Evolutionary conservation across 2,888 invertebrate species (phyloP), one percentile per base, ranked within the genome.

Genomic region (Adineta ricciae): DNA sequence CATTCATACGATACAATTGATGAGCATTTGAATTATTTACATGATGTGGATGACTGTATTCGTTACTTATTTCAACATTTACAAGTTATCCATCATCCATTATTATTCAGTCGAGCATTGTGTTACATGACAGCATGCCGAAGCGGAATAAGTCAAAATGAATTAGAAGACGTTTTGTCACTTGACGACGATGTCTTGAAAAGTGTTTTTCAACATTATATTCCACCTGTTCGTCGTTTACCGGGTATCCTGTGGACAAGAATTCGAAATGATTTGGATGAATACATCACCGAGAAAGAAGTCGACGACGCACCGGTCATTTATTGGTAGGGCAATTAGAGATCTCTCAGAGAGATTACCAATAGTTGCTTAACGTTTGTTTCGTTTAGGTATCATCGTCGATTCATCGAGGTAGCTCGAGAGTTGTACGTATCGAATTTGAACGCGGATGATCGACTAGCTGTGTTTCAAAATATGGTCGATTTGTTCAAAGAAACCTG

Each of bases 401-500:
- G 85, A 32, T 85, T 85, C 46, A 78, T 85, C 27, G 85, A 85
- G 54, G 85, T 85, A 19, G 50, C 83, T 27, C 38, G 72, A 21
- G 32, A 83, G 19, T 49, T 54, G 16, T 85, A 85, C 46, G 46
- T 83, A 16, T n/a, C 83, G 46, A 50, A 24, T 32, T 54, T 85
- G 54, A 36, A 50, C n/a, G 41, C 73, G 32, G 27, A 27, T 2
- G 83, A 85, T 9, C 36, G 21, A 27, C 72, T 83, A 52, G 16
- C 21, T 21, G 49, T 85, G 9, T 83, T 83, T 52, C 49, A 73
- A 46, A 85, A 85, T 50, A 32, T 85, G n/a, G 52, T 85, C 21
- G 83, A 85, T 38, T 83, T 83, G 50, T 85, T 83, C 32, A 85
- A 83, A 41, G 85, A 85, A 83, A 85, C 85, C 36, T 85, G 85